These are phyloP conservation scores for Lagopus leucura DNA, from an alignment of 2,113 vertebrate species.

Conservation along the genomic window DNA sequence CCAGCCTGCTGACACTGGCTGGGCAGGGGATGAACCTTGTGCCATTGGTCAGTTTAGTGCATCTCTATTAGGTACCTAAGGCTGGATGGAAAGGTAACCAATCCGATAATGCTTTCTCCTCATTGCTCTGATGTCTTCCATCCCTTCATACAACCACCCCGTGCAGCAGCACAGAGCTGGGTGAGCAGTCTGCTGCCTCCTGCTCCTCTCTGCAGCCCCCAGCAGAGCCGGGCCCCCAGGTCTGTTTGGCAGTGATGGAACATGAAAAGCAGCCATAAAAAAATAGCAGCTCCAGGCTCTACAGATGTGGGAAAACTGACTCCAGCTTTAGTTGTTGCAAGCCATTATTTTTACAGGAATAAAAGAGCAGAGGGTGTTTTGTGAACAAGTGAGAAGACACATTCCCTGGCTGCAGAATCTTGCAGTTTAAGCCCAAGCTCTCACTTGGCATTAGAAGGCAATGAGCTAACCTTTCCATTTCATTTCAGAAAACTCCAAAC, in stretches of 20 bases:
- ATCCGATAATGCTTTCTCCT: background rate
- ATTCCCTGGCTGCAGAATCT: background rate
- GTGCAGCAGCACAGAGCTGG: background rate
- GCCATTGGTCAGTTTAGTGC: background rate
- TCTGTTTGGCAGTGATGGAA: background rate
- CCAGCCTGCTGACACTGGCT: background rate
- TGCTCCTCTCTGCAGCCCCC: background rate
- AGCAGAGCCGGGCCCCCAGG: background rate
- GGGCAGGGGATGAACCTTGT: background rate
- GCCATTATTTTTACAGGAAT: background rate
- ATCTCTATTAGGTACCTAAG: background rate
- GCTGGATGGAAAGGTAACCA: background rate
- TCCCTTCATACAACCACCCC: background rate
- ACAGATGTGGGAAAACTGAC: background rate
- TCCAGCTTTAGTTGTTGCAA: background rate
- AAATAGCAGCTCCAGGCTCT: conserved; percentile 15
- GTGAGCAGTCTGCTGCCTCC: background rate
- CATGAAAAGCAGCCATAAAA: background rate
- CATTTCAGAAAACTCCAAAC: conserved; percentile 7
- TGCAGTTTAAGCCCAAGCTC: background rate
- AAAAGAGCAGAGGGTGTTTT: background rate
- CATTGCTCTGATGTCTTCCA: background rate
- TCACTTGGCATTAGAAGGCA: background rate
- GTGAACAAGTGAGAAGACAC: background rate
- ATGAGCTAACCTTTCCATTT: background rate